A percentile compares a stretch with the other conserved stretches of the same genome.
Conservation (phyloP, 2,797 vertebrate species). For the Pseudochirops corinnae region DNA sequence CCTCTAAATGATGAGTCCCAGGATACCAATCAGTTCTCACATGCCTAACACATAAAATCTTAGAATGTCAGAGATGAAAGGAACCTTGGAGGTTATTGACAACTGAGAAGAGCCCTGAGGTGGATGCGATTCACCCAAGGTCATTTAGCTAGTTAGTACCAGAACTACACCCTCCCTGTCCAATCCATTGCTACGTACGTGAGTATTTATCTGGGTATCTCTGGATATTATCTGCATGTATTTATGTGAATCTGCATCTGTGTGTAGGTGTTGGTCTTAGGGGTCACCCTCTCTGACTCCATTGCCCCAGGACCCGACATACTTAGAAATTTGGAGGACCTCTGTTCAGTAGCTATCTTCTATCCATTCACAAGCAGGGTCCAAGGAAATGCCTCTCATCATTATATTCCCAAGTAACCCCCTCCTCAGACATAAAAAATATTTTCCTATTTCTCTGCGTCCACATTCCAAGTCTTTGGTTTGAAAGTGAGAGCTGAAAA, state of each 20-base stretch:
- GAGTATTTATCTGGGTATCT: neutral
- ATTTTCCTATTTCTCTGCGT: neutral
- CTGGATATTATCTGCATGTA: neutral
- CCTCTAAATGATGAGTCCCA: neutral
- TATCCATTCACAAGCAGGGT: neutral
- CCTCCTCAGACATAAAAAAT: neutral
- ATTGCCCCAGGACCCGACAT: neutral
- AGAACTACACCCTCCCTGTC: neutral
- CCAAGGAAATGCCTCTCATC: neutral
- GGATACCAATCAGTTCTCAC: neutral
- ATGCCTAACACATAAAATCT: neutral
- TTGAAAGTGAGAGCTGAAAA: neutral
- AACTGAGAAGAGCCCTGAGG: neutral
- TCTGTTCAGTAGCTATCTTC: neutral
- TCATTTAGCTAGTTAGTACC: neutral
- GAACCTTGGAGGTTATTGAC: neutral
- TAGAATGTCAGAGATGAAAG: neutral
- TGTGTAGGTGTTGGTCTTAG: neutral
- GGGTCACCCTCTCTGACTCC: neutral
- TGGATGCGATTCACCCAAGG: neutral
- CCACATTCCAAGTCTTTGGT: neutral
- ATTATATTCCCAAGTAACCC: too few species aligned
- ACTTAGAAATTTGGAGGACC: neutral
- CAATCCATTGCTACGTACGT: neutral
- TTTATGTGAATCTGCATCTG: neutral